Evolutionary conservation across 92 coral and sea anemone genomes (phyloP), one percentile per base, ranked within the genome.

Genomic region (Palythoa grandiflora): DNA sequence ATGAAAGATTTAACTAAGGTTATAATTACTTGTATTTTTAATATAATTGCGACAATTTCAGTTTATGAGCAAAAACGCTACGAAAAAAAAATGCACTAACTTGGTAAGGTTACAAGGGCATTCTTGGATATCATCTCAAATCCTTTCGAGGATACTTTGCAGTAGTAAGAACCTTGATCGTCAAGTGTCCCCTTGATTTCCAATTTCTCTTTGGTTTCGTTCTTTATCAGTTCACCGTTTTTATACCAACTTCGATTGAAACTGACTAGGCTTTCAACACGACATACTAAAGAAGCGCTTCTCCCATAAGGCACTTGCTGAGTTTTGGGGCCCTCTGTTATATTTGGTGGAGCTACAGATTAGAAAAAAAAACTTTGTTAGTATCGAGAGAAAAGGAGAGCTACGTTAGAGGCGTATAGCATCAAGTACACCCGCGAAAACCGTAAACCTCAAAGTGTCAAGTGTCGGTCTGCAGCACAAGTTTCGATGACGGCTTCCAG

Each of bases 181-280:
- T 54, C 21, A 53, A 16, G 68, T 10, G n/a, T 16, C 13, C 83
- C 83, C 1, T 11, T 9, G 6, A 77, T 36, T 19, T 53, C 8
- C 66, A 77, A 15, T 1, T 36, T 28, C 13, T 77, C 83, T 54
- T 59, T 19, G 17, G 28, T 54, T 77, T 77, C 50, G 17, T 77
- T 77, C 44, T 3, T 51, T 10, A 77, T 21, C 40, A 68, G 59
- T 14, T 77, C 83, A 15, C 81, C 93, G 80, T 93, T 79, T 80
- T 89, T 93, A 37, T 85, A 90, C 97, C 97, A 94, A 80, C 88
- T 90, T 91, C 93, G 77, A 16, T 19, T 80, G 53, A 85, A 66
- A 50, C 21, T 83, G 35, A 84, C 57, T 38, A 89, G 77, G 65
- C 93, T 90, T 53, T 78, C 68, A 2, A 92, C 93, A 19, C 86